phyloP scores from a whole-genome alignment of 92 coral and sea anemone genomes.

The Bergia puertoricense region DNA sequence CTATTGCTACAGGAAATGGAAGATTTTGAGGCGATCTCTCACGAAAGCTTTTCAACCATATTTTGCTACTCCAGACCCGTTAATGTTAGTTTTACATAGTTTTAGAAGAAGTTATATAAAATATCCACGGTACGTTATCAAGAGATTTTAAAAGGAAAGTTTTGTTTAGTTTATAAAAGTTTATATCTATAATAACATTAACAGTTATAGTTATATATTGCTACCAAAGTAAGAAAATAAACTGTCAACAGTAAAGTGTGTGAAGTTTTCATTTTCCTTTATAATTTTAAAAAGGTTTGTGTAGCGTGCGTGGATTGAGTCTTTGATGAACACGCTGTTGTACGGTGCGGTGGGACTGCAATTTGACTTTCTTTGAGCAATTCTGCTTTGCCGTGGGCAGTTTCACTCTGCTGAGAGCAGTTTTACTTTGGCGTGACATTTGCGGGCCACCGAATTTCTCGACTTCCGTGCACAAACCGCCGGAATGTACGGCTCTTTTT shows the following conservation, averaged over 20 bases:
- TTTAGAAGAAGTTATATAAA: constrained; percentile 4
- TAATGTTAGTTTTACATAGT: not conserved
- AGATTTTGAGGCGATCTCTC: not conserved
- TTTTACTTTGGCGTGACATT: no score
- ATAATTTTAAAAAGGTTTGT: not conserved
- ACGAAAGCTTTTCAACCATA: constrained; percentile 3
- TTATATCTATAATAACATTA: not conserved
- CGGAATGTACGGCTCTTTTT: no score
- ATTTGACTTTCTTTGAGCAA: no score
- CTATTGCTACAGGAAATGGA: not conserved
- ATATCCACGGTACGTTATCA: constrained; percentile 1
- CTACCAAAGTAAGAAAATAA: constrained; percentile 34
- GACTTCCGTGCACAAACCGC: no score
- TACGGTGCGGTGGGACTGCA: no score
- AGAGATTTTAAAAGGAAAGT: constrained; percentile 9
- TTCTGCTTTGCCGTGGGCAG: no score
- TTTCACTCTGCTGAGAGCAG: no score
- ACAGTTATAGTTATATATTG: constrained; percentile 9
- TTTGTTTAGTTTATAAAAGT: constrained; percentile 22
- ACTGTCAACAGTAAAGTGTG: constrained; percentile 22
- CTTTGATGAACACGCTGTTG: no score
- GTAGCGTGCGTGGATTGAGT: not conserved
- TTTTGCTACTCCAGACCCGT: not conserved
- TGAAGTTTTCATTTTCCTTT: not conserved
- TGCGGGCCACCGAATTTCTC: no score